These are phyloP conservation scores for Noctua fimbriata DNA, from an alignment of 2,888 invertebrate species.

Conservation along the genomic window DNA sequence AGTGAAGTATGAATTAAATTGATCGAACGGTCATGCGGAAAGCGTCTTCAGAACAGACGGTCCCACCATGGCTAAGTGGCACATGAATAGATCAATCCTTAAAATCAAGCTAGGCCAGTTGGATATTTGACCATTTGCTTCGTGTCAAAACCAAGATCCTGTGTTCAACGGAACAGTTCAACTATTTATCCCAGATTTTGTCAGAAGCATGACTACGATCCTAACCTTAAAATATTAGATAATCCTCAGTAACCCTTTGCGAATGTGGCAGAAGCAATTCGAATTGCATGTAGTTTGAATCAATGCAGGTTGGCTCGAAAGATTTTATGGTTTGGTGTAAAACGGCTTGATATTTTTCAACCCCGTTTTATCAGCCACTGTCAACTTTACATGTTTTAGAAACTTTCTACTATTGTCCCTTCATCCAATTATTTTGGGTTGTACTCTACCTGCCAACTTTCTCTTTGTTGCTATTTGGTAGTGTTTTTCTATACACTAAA, in stretches of 20 bases:
- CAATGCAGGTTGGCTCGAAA: too few species aligned
- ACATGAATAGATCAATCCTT: not conserved
- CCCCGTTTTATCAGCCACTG: not conserved
- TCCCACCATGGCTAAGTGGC: not conserved
- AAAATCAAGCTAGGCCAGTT: not conserved
- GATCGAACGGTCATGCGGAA: not conserved
- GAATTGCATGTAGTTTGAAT: not conserved
- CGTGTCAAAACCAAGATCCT: not conserved
- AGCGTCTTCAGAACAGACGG: not conserved
- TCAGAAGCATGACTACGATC: not conserved
- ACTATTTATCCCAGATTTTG: not conserved
- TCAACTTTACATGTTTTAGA: not conserved
- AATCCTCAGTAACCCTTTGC: not conserved
- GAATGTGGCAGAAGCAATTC: not conserved
- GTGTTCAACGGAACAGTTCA: not conserved
- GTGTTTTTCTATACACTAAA: not conserved
- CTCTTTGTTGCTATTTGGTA: not conserved
- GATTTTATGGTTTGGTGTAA: not conserved
- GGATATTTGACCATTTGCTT: not conserved
- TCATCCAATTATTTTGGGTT: not conserved
- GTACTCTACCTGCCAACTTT: not conserved
- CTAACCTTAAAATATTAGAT: conserved; percentile 10
- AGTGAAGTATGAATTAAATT: too few species aligned
- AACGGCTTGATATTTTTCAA: not conserved
- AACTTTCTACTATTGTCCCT: not conserved